phyloP scores from a whole-genome alignment of 2,113 vertebrate species.

The Alectura lathami region DNA sequence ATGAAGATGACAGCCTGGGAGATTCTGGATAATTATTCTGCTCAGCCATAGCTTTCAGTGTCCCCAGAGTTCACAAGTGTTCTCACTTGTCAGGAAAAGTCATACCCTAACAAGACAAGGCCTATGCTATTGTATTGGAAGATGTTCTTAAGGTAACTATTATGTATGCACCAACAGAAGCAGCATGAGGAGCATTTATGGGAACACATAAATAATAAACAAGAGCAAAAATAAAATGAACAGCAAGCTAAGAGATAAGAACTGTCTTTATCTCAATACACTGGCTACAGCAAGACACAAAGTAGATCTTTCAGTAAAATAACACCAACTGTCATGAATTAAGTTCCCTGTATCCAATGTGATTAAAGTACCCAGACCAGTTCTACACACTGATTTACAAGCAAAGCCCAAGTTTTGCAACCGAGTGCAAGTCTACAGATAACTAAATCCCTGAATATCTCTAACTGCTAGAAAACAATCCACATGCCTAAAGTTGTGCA shows the following conservation, averaged over 20 bases:
- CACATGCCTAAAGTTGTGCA: not conserved
- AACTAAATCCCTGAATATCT: not conserved
- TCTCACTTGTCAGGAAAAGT: constrained; percentile 13
- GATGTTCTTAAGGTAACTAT: not conserved
- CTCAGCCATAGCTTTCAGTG: not conserved
- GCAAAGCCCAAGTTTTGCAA: not conserved
- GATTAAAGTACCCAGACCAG: not conserved
- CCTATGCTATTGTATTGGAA: not conserved
- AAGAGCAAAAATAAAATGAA: not conserved
- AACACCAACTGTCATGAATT: not conserved
- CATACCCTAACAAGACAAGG: not conserved
- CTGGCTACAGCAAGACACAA: not conserved
- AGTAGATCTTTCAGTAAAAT: not conserved
- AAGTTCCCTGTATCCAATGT: not conserved
- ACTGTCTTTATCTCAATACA: not conserved
- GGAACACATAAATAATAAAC: not conserved
- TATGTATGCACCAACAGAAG: not conserved
- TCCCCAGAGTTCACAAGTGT: not conserved
- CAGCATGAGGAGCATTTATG: not conserved
- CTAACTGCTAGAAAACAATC: not conserved
- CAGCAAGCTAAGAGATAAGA: not conserved
- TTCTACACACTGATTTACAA: not conserved
- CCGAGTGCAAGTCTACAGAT: accelerated
- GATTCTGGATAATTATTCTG: not conserved
- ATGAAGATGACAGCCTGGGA: not conserved